A percentile compares a stretch with the other conserved stretches of the same genome.
phyloP scores from a whole-genome alignment of 2,888 invertebrate species.

The Falcaria lacertinaria region DNA sequence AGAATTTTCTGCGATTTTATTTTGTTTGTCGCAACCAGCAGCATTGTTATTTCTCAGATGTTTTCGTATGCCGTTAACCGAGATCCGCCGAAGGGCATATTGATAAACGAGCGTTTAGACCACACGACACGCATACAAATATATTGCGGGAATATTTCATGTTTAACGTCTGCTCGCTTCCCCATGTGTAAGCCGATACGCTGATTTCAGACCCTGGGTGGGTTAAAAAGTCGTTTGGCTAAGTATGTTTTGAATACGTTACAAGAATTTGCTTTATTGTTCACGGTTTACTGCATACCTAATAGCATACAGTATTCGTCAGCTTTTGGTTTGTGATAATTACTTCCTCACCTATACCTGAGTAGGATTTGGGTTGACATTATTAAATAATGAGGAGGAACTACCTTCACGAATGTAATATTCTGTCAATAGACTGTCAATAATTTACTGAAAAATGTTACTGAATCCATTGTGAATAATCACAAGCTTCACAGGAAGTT shows the following conservation, averaged over 20 bases:
- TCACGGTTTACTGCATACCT: too few relatives aligned
- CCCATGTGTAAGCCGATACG: conserved; percentile 20
- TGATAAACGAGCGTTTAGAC: conserved; percentile 64
- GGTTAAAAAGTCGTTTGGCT: background rate
- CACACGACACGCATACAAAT: conserved; percentile 61
- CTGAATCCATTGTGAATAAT: too few relatives aligned
- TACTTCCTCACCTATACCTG: too few relatives aligned
- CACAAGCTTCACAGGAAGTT: too few relatives aligned
- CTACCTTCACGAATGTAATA: too few relatives aligned
- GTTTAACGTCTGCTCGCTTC: conserved; percentile 39
- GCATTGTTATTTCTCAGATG: conserved; percentile 41
- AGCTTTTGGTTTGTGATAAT: too few relatives aligned
- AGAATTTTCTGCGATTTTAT: conserved; percentile 12
- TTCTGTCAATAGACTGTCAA: too few relatives aligned
- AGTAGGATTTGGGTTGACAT: too few relatives aligned
- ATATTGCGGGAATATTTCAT: conserved; percentile 59
- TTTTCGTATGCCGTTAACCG: conserved; percentile 36
- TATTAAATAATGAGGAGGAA: too few relatives aligned
- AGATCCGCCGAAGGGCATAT: conserved; percentile 57
- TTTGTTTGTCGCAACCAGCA: conserved; percentile 20
- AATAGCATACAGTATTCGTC: too few relatives aligned
- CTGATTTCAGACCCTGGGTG: conserved; percentile 17
- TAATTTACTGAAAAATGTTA: too few relatives aligned
- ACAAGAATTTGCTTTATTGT: background rate
- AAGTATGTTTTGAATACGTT: conserved; percentile 1